phyloP scores from a whole-genome alignment of 1,140 invertebrate genomes.

The Diachasma alloeum region DNA sequence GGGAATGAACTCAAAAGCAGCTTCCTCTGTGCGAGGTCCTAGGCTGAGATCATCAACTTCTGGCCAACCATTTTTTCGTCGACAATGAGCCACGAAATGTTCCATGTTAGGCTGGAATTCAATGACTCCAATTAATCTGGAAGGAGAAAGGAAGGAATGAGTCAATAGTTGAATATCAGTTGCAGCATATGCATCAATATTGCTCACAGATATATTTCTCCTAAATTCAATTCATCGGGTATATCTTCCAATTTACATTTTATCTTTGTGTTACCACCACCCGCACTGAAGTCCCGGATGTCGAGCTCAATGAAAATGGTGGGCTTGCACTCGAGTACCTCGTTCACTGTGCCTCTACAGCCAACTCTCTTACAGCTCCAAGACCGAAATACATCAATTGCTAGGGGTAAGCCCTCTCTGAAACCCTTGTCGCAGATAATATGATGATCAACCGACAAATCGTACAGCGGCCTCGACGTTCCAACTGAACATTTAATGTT shows the following conservation, averaged over 20 bases:
- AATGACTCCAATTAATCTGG: background rate
- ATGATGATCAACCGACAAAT: background rate
- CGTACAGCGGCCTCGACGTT: background rate
- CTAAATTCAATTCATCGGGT: background rate
- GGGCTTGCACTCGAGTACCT: background rate
- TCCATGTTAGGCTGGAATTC: background rate
- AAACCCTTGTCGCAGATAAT: background rate
- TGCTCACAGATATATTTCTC: background rate
- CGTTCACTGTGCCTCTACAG: background rate
- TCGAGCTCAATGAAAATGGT: background rate
- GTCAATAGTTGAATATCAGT: background rate
- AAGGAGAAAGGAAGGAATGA: background rate
- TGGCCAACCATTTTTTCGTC: background rate
- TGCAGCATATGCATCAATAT: background rate
- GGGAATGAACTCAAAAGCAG: background rate
- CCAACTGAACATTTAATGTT: background rate
- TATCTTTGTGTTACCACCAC: background rate
- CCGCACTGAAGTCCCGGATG: background rate
- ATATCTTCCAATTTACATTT: background rate
- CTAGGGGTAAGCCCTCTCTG: background rate
- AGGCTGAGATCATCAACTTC: background rate
- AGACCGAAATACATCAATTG: background rate
- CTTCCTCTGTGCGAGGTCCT: background rate
- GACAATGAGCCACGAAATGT: background rate
- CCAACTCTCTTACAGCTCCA: background rate